Percentiles rank a stretch among this genome's conserved stretches.
Evolutionary conservation across 2,888 invertebrate genomes (phyloP).

Genomic region (Tortricodes alternella): DNA sequence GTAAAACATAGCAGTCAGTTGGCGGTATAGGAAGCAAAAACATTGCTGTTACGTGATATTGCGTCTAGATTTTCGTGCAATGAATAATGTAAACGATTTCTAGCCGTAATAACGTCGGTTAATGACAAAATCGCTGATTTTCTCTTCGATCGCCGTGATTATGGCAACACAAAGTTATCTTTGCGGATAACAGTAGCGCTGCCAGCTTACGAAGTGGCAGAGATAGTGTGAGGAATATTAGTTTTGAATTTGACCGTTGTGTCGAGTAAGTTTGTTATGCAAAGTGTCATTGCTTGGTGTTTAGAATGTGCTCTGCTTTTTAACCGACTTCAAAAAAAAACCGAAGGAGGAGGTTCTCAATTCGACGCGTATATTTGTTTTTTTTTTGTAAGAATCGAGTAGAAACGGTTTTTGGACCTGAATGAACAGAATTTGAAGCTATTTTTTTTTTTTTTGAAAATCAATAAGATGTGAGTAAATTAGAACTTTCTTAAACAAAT

Average conservation of each 20-base stretch:
- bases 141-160: slow-evolving; percentile 19
- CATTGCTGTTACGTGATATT: slow-evolving; percentile 20
- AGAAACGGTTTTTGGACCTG: too few relatives aligned
- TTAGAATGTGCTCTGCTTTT: not conserved
- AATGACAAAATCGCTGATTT: slow-evolving; percentile 26
- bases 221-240: not conserved
- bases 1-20: too few relatives aligned
- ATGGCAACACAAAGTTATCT: not conserved
- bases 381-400: too few relatives aligned
- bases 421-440: too few relatives aligned
- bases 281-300: slow-evolving; percentile 11
- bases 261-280: not conserved
- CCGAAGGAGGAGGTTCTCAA: not conserved
- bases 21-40: slow-evolving; percentile 11
- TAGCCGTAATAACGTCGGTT: not conserved
- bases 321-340: too few relatives aligned
- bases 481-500: too few relatives aligned
- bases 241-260: not conserved
- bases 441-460: too few relatives aligned
- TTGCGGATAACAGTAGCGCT: slow-evolving; percentile 1
- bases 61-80: slow-evolving; percentile 29
- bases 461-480: too few relatives aligned
- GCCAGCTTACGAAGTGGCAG: not conserved
- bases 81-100: slow-evolving; percentile 30
- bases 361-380: too few relatives aligned